Base-by-base conservation (phyloP, 2,888 invertebrate genomes). In the Eilema griseolum region DNA sequence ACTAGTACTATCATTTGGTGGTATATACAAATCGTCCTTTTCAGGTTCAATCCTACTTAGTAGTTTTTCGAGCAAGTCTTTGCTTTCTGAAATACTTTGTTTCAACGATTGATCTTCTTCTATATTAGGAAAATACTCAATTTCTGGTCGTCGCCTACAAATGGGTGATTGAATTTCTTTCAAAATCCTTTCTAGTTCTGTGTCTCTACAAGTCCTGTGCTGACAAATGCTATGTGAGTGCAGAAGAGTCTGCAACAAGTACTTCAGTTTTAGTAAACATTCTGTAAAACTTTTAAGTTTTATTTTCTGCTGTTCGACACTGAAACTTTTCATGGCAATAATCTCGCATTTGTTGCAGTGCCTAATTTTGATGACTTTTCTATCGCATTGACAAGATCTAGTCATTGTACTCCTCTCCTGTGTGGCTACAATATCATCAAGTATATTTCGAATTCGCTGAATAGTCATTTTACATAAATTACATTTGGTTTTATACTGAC, bases 341-440 rank as follows among this genome's bases (percentile, higher is more conserved):
- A 81, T 84, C 31, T 86, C 81, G 71, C 92, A 92, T 75, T 85
- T 83, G 66, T 82, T 82, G 74, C 92, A 92, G 73, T 85, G 85
- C 24, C 76, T 81, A 5, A 72, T 69, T 3, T 75, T 69, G 41
- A 79, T 86, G 16, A 74, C 70, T 33, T 70, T 70, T 59, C 85
- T 88, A 72, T 91, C 92, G 69, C 88, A 79, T 1, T 85, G 76
- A 66, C 92, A 92, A 37, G 88, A 64, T 0, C 83, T 83, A 28
- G 82, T 68, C 0, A 84, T 71, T 63, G 88, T 80, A 24, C 33
- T 66, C 74, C 84, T 83, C 69, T 77, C 81, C 41, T 78, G 86
- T 72, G 91, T 86, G 37, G 74, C 75, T 62, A 67, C 79, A 62
- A 90, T 77, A 76, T 90, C 86, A 23, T 86, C 82, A 14, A 91